Evolutionary conservation across 2,888 invertebrate species (phyloP).

Genomic region (Euplagia quadripunctaria): DNA sequence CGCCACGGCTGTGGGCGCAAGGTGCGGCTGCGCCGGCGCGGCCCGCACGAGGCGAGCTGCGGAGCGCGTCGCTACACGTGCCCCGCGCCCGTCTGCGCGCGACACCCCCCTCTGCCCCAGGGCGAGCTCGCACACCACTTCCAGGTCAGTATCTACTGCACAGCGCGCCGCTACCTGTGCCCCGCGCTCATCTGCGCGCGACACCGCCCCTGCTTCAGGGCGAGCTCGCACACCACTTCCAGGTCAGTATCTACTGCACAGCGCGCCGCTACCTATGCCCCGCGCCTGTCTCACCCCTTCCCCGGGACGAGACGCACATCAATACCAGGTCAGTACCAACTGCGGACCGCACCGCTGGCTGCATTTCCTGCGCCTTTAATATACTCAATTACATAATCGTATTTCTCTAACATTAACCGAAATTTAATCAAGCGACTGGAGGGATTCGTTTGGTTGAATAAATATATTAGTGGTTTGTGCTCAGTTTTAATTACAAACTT

Average conservation of each 20-base stretch:
- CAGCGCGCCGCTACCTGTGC: slow-evolving; percentile 71
- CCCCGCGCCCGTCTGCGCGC: slow-evolving; percentile 74
- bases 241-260: no score
- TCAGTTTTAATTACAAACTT: no score
- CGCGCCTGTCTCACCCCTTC: slow-evolving; percentile 36
- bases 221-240: slow-evolving; percentile 9
- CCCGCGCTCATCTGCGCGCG: slow-evolving; percentile 25
- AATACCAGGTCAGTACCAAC: no score
- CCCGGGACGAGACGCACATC: slow-evolving; percentile 13
- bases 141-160: slow-evolving; percentile 46
- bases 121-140: slow-evolving; percentile 60
- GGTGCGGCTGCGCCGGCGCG: slow-evolving; percentile 77
- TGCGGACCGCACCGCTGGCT: no score
- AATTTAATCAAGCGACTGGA: no score
- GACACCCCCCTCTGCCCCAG: slow-evolving; percentile 58
- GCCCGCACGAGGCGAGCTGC: slow-evolving; percentile 82
- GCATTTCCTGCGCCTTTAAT: no score
- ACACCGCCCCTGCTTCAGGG: slow-evolving; percentile 38
- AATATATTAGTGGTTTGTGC: no score
- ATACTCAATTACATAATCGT: no score
- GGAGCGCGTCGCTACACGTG: slow-evolving; percentile 80
- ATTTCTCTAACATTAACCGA: no score
- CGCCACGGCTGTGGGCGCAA: slow-evolving; percentile 84
- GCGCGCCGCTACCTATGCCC: no score
- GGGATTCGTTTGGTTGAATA: no score